Evolutionary conservation across 1,140 invertebrate genomes (phyloP).

Genomic region (Diprion similis): DNA sequence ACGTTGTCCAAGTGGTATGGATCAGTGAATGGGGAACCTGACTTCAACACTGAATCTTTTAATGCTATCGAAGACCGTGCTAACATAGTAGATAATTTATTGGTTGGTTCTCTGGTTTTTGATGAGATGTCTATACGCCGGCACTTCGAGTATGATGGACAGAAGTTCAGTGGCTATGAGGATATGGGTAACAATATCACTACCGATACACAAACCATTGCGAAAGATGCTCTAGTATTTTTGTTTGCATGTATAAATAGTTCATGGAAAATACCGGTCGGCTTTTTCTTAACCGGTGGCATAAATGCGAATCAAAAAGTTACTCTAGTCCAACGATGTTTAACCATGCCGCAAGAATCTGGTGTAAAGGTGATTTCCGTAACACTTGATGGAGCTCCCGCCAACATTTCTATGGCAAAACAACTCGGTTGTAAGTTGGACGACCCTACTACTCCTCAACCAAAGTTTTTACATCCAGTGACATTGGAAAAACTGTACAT

Average conservation of each 20-base stretch:
- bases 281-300: no score
- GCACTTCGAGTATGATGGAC: constrained; percentile 35
- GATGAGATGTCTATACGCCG: constrained; percentile 44
- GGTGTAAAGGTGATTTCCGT: constrained; percentile 32
- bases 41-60: constrained; percentile 41
- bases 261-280: no score
- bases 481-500: constrained; percentile 26
- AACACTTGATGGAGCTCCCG: no score
- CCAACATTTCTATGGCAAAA: constrained; percentile 24
- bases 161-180: no score
- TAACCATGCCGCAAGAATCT: constrained; percentile 32
- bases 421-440: constrained; percentile 19
- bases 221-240: no score
- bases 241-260: no score
- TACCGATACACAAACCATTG: no score
- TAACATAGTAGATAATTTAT: constrained; percentile 21
- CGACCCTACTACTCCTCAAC: constrained; percentile 9
- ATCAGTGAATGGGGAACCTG: no score
- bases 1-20: constrained; percentile 41
- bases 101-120: constrained; percentile 33
- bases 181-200: no score
- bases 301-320: constrained; percentile 33
- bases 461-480: constrained; percentile 20
- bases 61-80: constrained; percentile 26
- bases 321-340: constrained; percentile 36